A percentile compares a stretch with the other conserved stretches of the same genome.
Evolutionary conservation across 2,113 vertebrate species (phyloP).

Genomic region (Camelus dromedarius): DNA sequence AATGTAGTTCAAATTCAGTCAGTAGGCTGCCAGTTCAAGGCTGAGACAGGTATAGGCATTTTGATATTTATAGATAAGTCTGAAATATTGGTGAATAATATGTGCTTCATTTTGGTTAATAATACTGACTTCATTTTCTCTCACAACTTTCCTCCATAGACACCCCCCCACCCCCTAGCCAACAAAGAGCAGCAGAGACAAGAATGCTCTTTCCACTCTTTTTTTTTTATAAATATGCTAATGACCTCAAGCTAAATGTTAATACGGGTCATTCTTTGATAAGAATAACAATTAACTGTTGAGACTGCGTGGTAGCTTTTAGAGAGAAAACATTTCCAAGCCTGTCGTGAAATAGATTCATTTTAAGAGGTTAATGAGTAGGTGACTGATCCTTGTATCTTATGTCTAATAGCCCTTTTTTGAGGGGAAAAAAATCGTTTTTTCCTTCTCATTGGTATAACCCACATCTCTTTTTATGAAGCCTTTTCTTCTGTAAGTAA

Average conservation of each 20-base stretch:
- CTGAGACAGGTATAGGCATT: neutral
- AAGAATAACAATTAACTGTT: slow-evolving; percentile 90
- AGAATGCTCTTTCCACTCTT: slow-evolving; percentile 78
- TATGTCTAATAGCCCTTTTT: slow-evolving; percentile 84
- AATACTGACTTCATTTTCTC: slow-evolving; percentile 44
- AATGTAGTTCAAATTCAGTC: slow-evolving; percentile 77
- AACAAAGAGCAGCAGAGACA: slow-evolving; percentile 79
- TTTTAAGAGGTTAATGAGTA: slow-evolving; percentile 91
- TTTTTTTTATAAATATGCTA: slow-evolving; percentile 88
- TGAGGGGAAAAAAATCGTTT: slow-evolving; percentile 63
- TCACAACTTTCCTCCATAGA: neutral
- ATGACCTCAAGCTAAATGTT: slow-evolving; percentile 88
- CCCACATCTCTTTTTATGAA: slow-evolving; percentile 76
- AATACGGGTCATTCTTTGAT: slow-evolving; percentile 90
- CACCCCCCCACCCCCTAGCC: neutral
- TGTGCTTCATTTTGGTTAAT: slow-evolving; percentile 59
- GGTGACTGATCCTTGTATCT: slow-evolving; percentile 88
- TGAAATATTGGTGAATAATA: slow-evolving; percentile 65
- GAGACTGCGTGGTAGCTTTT: slow-evolving; percentile 86
- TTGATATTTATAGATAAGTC: slow-evolving; percentile 72
- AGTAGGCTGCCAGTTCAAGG: slow-evolving; percentile 58
- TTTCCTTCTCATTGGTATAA: slow-evolving; percentile 84
- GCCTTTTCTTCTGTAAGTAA: slow-evolving; percentile 73
- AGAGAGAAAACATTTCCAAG: slow-evolving; percentile 87
- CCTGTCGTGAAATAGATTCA: slow-evolving; percentile 86